A percentile compares a stretch with the other conserved stretches of the same genome.
Evolutionary conservation across 2,797 vertebrate genomes (phyloP).

Genomic region (Pipistrellus pipistrellus): DNA sequence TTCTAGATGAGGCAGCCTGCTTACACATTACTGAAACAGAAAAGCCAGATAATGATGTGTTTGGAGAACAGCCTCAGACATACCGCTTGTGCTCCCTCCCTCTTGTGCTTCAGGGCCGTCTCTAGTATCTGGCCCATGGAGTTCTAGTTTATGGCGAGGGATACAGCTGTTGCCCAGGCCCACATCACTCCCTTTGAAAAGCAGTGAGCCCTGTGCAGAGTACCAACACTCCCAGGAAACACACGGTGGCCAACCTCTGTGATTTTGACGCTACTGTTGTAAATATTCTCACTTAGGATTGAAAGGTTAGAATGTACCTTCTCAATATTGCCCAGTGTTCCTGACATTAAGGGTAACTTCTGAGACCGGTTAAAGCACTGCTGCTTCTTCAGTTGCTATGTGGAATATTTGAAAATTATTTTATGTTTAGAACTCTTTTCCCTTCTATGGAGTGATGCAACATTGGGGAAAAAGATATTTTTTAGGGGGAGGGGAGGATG

Average conservation of each 20-base stretch:
- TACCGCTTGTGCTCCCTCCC: neutral
- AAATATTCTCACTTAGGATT: neutral
- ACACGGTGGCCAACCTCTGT: neutral
- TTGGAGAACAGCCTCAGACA: constrained; percentile 37
- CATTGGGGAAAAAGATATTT: neutral
- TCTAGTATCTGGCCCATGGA: neutral
- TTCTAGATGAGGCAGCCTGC: constrained; percentile 27
- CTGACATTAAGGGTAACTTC: neutral
- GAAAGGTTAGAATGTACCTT: constrained; percentile 8
- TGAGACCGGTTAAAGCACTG: neutral
- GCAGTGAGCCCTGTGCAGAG: neutral
- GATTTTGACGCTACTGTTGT: neutral
- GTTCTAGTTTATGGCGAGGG: neutral
- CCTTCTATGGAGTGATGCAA: neutral
- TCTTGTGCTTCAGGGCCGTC: neutral
- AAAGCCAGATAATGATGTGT: constrained; percentile 30
- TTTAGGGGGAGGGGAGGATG: too few relatives aligned
- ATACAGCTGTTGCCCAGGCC: neutral
- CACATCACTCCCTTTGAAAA: neutral
- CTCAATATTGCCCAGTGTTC: neutral
- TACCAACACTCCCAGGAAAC: neutral
- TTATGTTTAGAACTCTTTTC: constrained; percentile 25
- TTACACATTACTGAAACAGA: constrained; percentile 59
- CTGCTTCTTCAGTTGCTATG: neutral
- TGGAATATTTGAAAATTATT: neutral